Evolutionary conservation across 2,113 vertebrate species (phyloP).

Genomic region (Zosterops borbonicus): DNA sequence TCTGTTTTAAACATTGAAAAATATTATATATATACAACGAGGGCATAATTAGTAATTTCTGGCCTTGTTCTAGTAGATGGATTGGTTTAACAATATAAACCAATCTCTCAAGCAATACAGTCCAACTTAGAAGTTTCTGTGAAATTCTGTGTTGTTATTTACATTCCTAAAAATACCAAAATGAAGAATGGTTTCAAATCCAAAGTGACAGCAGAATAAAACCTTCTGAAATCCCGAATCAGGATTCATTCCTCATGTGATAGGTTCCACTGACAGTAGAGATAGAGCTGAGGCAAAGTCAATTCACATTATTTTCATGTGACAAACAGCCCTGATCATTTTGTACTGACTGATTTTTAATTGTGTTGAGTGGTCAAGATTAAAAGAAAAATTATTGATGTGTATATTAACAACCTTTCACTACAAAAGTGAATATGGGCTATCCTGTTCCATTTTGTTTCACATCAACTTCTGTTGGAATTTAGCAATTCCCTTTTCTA

Average conservation of each 20-base stretch:
- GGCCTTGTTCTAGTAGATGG: background rate
- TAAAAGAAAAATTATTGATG: background rate
- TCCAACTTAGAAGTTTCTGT: background rate
- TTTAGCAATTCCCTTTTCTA: background rate
- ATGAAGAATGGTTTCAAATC: constrained; percentile 8
- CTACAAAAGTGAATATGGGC: background rate
- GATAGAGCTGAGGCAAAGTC: background rate
- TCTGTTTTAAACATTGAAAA: background rate
- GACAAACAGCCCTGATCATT: background rate
- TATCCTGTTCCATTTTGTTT: background rate
- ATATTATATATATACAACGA: background rate
- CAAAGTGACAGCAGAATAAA: constrained; percentile 12
- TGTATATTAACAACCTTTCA: background rate
- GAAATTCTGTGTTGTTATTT: background rate
- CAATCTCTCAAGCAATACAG: background rate
- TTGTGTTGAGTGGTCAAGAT: background rate
- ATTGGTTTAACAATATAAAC: background rate
- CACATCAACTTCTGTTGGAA: background rate
- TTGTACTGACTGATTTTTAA: background rate
- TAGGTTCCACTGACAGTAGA: background rate
- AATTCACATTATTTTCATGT: background rate
- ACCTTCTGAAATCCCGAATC: background rate
- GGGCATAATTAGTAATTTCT: background rate
- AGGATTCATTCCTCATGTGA: background rate
- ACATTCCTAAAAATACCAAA: background rate